phyloP scores from a whole-genome alignment of 2,797 vertebrate genomes.

The Acanthurus lineatus region DNA sequence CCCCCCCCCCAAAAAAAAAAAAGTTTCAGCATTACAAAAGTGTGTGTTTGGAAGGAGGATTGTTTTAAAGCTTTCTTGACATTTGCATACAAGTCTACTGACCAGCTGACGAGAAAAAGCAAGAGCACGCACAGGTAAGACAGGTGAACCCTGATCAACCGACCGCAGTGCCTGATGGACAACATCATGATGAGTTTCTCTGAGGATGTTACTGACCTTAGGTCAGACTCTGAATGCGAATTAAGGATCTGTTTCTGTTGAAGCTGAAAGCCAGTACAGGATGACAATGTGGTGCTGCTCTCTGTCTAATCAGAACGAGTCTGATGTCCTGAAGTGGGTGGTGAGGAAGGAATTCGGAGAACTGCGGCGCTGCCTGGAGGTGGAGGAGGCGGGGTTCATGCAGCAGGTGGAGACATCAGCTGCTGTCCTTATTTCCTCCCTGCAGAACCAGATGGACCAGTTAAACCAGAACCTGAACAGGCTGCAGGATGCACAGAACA shows the following conservation, averaged over 20 bases:
- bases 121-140: too few relatives aligned
- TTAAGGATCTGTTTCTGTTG: not conserved
- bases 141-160: not conserved
- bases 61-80: too few relatives aligned
- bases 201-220: not conserved
- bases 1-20: too few relatives aligned
- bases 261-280: not conserved
- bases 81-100: too few relatives aligned
- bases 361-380: slow-evolving; percentile 85
- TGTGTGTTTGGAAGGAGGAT: too few relatives aligned
- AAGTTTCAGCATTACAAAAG: too few relatives aligned
- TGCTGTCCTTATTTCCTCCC: slow-evolving; percentile 81
- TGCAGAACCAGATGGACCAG: slow-evolving; percentile 87
- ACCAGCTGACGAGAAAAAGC: too few relatives aligned
- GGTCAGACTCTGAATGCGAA: not conserved
- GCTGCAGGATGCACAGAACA: slow-evolving; percentile 80
- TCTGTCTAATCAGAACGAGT: slow-evolving; percentile 85
- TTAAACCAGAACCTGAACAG: slow-evolving; percentile 76
- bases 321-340: slow-evolving; percentile 90
- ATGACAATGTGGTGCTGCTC: not conserved
- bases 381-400: slow-evolving; percentile 88
- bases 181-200: not conserved
- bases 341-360: slow-evolving; percentile 90
- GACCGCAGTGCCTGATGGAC: not conserved
- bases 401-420: slow-evolving; percentile 83